These are phyloP conservation scores for Nephotettix cincticeps DNA, from an alignment of 1,140 invertebrate species.

Conservation along the genomic window DNA sequence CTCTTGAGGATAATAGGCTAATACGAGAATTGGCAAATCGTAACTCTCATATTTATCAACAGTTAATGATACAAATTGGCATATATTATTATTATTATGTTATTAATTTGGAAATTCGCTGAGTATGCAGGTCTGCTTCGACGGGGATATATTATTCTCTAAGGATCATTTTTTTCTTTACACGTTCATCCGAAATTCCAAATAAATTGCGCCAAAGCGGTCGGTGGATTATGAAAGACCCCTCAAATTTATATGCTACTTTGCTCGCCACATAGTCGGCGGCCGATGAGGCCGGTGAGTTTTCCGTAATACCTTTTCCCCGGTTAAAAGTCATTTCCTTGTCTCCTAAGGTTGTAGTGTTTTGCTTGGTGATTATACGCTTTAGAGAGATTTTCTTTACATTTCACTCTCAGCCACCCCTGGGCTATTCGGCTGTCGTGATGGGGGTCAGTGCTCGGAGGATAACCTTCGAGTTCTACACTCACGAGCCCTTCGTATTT, in stretches of 20 bases:
- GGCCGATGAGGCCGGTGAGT: background rate
- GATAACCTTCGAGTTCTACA: background rate
- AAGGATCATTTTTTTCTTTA: too few relatives aligned
- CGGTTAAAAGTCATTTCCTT: background rate
- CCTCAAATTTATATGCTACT: background rate
- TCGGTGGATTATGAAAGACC: background rate
- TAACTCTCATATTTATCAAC: too few relatives aligned
- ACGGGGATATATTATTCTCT: too few relatives aligned
- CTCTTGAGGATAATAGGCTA: too few relatives aligned
- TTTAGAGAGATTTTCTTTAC: background rate
- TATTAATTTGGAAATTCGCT: too few relatives aligned
- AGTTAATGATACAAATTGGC: too few relatives aligned
- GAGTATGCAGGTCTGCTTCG: too few relatives aligned
- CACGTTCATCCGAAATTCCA: background rate
- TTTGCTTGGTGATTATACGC: background rate
- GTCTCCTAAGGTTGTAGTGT: conserved; percentile 1
- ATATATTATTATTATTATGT: too few relatives aligned
- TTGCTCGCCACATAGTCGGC: background rate
- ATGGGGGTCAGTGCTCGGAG: background rate
- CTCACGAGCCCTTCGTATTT: background rate
- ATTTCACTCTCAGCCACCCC: background rate
- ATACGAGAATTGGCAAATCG: too few relatives aligned
- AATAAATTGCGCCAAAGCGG: background rate
- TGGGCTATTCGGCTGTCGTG: background rate
- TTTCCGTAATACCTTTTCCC: background rate